Conservation (phyloP, 2,797 vertebrate species). For the Eupleurogrammus muticus region DNA sequence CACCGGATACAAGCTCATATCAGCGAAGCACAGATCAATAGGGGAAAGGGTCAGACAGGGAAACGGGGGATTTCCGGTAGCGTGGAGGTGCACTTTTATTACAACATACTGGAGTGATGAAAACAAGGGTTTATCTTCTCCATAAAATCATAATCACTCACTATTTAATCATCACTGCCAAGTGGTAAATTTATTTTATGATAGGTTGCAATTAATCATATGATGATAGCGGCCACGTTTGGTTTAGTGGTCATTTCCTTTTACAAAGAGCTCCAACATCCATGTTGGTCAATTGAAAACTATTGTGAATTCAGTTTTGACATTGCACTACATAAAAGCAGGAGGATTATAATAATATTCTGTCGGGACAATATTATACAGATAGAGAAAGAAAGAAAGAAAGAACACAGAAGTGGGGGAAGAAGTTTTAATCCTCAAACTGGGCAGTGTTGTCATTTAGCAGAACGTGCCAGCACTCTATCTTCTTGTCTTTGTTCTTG, state of each 20-base stretch:
- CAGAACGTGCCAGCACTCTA: constrained; percentile 96
- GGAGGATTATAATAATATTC: constrained; percentile 1
- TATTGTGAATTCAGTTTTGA: constrained; percentile 5
- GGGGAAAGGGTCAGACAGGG: constrained; percentile 20
- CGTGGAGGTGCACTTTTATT: constrained; percentile 9
- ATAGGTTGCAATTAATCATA: constrained; percentile 9
- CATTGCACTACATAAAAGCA: constrained; percentile 15
- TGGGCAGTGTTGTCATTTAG: constrained; percentile 89
- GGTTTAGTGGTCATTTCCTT: not conserved
- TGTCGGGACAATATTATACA: constrained; percentile 36
- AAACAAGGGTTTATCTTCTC: constrained; percentile 21
- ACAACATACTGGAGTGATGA: constrained; percentile 20
- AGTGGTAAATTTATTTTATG: constrained; percentile 4
- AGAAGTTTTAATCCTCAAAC: constrained; percentile 84
- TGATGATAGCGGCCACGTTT: constrained; percentile 6
- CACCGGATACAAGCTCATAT: constrained; percentile 18
- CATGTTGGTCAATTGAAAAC: constrained; percentile 43
- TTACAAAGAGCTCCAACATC: constrained; percentile 32
- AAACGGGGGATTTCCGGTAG: constrained; percentile 22
- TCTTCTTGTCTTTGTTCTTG: constrained; percentile 98
- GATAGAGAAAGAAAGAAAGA: constrained; percentile 6
- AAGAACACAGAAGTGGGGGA: constrained; percentile 2
- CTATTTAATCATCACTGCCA: constrained; percentile 8
- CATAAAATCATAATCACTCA: constrained; percentile 20
- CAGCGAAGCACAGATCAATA: constrained; percentile 36